Conservation (phyloP, 2,113 vertebrate species). For the Recurvirostra avosetta region DNA sequence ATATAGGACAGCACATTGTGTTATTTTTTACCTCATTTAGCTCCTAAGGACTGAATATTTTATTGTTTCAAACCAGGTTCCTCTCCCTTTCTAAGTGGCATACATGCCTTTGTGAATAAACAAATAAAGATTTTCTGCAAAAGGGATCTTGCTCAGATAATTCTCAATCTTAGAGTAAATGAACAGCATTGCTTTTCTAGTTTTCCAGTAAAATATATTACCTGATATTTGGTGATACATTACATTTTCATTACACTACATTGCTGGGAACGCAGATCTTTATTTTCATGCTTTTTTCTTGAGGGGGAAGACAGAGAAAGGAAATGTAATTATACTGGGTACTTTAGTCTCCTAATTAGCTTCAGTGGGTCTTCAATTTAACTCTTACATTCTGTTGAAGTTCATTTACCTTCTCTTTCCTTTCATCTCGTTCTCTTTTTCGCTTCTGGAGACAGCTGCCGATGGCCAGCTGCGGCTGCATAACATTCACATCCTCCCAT, state of each 20-base stretch:
- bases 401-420: background rate
- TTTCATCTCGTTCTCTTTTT: background rate
- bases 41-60: background rate
- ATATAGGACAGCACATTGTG: background rate
- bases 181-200: background rate
- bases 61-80: background rate
- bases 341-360: background rate
- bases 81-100: background rate
- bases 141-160: background rate
- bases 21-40: background rate
- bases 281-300: constrained; percentile 16
- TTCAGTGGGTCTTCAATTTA: constrained; percentile 14
- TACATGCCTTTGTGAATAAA: background rate
- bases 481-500: background rate
- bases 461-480: background rate
- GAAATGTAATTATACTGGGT: background rate
- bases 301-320: background rate
- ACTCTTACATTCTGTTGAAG: background rate
- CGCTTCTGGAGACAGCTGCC: background rate
- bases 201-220: constrained; percentile 17
- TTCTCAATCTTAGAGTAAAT: background rate
- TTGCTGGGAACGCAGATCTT: background rate
- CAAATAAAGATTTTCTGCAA: background rate
- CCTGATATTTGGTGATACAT: background rate
- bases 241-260: background rate